Base-by-base conservation (phyloP, 2,888 invertebrate genomes). In the Lamproptera curius region DNA sequence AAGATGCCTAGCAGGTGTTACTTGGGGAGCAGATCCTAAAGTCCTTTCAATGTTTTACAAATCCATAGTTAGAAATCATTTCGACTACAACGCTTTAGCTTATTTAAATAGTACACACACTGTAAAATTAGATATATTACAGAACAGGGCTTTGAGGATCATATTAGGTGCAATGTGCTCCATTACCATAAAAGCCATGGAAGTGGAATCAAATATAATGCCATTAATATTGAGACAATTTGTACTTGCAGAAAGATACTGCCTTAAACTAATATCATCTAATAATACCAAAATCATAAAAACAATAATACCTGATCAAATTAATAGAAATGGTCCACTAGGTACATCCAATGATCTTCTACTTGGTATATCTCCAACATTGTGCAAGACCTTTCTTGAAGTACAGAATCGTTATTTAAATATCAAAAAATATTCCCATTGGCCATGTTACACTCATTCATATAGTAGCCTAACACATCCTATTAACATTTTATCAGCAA, bases 1-100 rank as follows among this genome's bases (percentile, higher is more conserved):
- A 4, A 50, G 40, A 47, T 52, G 42, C 44, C 31, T 55, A 15
- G 51, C 51, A n/a, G 55, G 50, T 33, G 41, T 49, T 1, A 40
- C 26, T 9, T 49, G 50, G 52, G 48, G 52, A n/a, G 39, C 52
- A 17, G 54, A 40, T 10, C 40, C 40, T 14, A 40, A 26, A n/a
- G 28, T n/a, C 4, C 13, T 40, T 6, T 23, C 15, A 4, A 15
- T 40, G 5, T 14, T 40, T 4, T 40, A 40, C 10, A 40, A 28
- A 28, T 14, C 14, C n/a, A 35, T 46, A 1, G 40, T 40, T 1
- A 11, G 46, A 10, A 40, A 35, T n/a, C 46, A 40, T 26, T 40
- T 46, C 28, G 46, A 46, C 10, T 39, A 46, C 16, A 34, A 39
- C 17, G 20, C 34, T 23, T 23, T 39, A 9, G 16, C 13, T 4